Evolutionary conservation across 2,888 invertebrate genomes (phyloP).

Genomic region (Acleris laterana): DNA sequence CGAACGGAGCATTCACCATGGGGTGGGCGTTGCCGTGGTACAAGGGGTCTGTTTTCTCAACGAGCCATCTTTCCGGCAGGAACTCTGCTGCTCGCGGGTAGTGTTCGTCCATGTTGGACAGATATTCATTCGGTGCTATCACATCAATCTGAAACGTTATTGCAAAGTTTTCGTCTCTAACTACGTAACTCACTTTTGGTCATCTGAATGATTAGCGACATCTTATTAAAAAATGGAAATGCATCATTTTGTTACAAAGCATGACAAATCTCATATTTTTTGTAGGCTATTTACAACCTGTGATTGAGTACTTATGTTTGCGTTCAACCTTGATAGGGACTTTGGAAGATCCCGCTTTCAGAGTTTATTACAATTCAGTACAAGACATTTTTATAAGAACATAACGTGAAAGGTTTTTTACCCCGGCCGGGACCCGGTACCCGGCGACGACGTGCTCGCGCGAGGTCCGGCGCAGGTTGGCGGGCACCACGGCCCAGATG

Average conservation of each 20-base stretch:
- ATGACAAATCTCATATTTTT: no score
- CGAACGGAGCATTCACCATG: slow-evolving; percentile 87
- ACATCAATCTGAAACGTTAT: slow-evolving; percentile 86
- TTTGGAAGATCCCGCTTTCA: no score
- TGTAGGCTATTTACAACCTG: no score
- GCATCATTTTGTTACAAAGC: no score
- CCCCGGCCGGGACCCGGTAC: slow-evolving; percentile 73
- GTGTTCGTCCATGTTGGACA: slow-evolving; percentile 81
- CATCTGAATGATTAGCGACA: no score
- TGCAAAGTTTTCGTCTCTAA: background rate
- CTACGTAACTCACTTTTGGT: background rate
- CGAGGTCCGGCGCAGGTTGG: slow-evolving; percentile 65
- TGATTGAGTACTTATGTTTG: no score
- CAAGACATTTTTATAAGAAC: no score
- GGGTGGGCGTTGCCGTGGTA: slow-evolving; percentile 81
- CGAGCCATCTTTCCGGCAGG: slow-evolving; percentile 88
- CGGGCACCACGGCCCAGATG: slow-evolving; percentile 65
- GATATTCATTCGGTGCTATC: slow-evolving; percentile 89
- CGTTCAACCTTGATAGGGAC: no score
- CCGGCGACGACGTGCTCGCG: slow-evolving; percentile 71
- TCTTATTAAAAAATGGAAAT: no score
- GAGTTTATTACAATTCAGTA: no score
- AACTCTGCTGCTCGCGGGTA: slow-evolving; percentile 84
- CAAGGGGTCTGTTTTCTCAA: slow-evolving; percentile 72
- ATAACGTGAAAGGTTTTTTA: slow-evolving; percentile 46